Conservation (phyloP, 2,888 invertebrate species). For the Choreutis nemorana region DNA sequence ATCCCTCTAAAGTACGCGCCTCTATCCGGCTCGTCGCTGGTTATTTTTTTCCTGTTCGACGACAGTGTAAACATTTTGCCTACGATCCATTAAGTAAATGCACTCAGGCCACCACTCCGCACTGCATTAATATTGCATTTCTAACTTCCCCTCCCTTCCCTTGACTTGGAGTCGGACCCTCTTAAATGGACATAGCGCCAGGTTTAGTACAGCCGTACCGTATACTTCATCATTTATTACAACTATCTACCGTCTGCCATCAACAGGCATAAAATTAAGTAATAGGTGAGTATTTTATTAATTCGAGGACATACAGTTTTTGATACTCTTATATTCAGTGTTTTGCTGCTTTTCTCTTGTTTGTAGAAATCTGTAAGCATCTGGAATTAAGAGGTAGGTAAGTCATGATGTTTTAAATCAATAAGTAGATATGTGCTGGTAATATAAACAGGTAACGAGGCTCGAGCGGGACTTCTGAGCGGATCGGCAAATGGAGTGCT, state of each 20-base stretch:
- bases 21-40: slow-evolving; percentile 31
- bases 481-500: slow-evolving; percentile 66
- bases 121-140: slow-evolving; percentile 72
- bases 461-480: slow-evolving; percentile 61
- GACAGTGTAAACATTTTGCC: slow-evolving; percentile 55
- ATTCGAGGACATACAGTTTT: no score
- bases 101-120: slow-evolving; percentile 51
- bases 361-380: no score
- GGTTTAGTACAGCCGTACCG: no score
- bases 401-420: no score
- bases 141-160: slow-evolving; percentile 34
- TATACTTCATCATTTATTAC: no score
- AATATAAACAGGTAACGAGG: slow-evolving; percentile 65
- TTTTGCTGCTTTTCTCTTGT: no score
- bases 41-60: slow-evolving; percentile 40
- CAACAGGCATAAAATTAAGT: no score
- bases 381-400: no score
- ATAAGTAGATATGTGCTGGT: slow-evolving; percentile 62
- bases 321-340: no score
- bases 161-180: slow-evolving; percentile 19
- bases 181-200: slow-evolving; percentile 25
- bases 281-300: no score
- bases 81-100: slow-evolving; percentile 63
- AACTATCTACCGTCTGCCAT: no score
- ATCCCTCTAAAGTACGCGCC: slow-evolving; percentile 43